Evolutionary conservation across 2,113 vertebrate genomes (phyloP).

Genomic region (Ictidomys tridecemlineatus): DNA sequence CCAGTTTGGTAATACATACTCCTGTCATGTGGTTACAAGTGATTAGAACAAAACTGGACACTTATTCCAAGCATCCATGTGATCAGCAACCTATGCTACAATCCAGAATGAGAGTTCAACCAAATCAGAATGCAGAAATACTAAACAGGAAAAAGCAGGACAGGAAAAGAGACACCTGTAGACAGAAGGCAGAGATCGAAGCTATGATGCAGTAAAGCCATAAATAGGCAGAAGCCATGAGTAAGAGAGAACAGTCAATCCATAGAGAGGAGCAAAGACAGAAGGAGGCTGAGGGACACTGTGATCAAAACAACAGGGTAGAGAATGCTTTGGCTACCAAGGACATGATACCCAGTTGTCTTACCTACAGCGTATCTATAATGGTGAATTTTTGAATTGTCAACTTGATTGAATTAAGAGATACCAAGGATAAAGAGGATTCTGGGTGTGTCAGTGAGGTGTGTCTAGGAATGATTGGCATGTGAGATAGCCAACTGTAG

Average conservation of each 20-base stretch:
- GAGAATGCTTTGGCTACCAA: neutral
- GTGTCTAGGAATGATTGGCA: too few relatives aligned
- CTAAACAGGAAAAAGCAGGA: neutral
- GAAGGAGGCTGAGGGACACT: neutral
- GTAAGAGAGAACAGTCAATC: neutral
- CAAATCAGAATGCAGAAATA: neutral
- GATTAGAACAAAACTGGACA: neutral
- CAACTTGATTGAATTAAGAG: too few relatives aligned
- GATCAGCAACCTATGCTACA: neutral
- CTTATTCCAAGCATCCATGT: neutral
- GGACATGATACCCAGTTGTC: neutral
- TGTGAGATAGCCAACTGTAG: too few relatives aligned
- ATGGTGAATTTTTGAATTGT: too few relatives aligned
- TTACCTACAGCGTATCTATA: neutral
- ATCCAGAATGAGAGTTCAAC: neutral
- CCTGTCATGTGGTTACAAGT: neutral
- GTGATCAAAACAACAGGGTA: too few relatives aligned
- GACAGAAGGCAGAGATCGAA: neutral
- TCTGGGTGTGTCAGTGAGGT: too few relatives aligned
- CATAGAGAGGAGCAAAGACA: neutral
- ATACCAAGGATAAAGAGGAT: too few relatives aligned
- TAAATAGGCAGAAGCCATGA: neutral
- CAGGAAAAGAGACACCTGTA: neutral
- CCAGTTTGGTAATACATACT: neutral
- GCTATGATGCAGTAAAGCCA: neutral